A percentile compares a stretch with the other conserved stretches of the same genome.
phyloP scores from a whole-genome alignment of 1,140 invertebrate genomes.

The Andrena cerasifolii region DNA sequence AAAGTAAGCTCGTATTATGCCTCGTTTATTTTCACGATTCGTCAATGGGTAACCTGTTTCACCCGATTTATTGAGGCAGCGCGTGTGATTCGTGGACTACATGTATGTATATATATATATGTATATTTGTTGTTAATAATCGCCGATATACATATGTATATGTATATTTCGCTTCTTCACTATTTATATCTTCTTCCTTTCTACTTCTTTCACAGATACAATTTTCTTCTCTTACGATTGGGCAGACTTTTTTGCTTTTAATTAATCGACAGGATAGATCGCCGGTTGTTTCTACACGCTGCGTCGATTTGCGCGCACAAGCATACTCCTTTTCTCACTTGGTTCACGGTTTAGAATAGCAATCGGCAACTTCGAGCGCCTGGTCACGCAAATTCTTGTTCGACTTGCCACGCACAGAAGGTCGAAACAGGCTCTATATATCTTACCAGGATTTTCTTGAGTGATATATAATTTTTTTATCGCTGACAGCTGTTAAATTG shows the following conservation, averaged over 20 bases:
- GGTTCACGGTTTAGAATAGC: slow-evolving; percentile 45
- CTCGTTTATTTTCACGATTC: slow-evolving; percentile 13
- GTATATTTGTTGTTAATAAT: no score
- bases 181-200: slow-evolving; percentile 10
- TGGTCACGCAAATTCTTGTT: slow-evolving; percentile 19
- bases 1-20: slow-evolving; percentile 49
- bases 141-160: no score
- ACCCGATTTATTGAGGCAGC: neutral
- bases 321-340: slow-evolving; percentile 24
- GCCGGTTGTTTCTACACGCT: slow-evolving; percentile 31
- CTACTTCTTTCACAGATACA: neutral
- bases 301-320: slow-evolving; percentile 37
- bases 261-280: slow-evolving; percentile 29
- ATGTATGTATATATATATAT: no score
- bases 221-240: neutral
- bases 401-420: slow-evolving; percentile 9
- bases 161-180: slow-evolving; percentile 20
- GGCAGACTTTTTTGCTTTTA: slow-evolving; percentile 27
- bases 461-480: no score
- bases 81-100: neutral
- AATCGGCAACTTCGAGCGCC: slow-evolving; percentile 4
- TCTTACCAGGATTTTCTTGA: neutral
- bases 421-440: neutral
- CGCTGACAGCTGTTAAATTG: no score
- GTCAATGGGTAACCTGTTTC: neutral